Evolutionary conservation across 2,797 vertebrate genomes (phyloP).

Genomic region (Balearica regulorum): DNA sequence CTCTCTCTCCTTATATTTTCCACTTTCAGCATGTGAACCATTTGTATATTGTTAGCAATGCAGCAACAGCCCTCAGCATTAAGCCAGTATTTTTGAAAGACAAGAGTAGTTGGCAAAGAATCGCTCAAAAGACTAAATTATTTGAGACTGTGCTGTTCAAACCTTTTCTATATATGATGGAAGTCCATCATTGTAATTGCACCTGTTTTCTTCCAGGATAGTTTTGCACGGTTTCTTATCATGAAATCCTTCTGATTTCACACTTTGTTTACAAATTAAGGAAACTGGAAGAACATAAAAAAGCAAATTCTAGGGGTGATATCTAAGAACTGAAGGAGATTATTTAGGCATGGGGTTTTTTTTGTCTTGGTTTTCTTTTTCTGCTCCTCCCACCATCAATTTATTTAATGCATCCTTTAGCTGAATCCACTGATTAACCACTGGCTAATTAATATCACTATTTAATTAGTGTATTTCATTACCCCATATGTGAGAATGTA

Average conservation of each 20-base stretch:
- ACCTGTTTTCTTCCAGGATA: background rate
- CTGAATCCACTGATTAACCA: background rate
- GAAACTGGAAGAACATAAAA: background rate
- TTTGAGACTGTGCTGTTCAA: background rate
- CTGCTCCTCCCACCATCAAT: background rate
- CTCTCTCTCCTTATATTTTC: background rate
- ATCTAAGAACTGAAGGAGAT: background rate
- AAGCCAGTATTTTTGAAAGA: background rate
- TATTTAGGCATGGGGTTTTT: background rate
- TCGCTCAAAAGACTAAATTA: background rate
- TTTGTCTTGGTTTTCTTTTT: background rate
- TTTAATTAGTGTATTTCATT: background rate
- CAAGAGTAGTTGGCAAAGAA: background rate
- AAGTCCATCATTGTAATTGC: background rate
- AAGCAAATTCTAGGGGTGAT: background rate
- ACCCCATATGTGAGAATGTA: background rate
- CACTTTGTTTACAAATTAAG: background rate
- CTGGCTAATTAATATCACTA: background rate
- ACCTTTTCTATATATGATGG: background rate
- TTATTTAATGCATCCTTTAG: background rate
- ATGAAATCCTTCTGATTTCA: background rate
- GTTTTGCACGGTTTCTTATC: background rate
- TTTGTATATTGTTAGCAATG: background rate
- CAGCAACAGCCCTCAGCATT: background rate
- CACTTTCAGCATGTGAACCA: background rate